Evolutionary conservation across 2,113 vertebrate genomes (phyloP), one percentile per base, ranked within the genome.

Genomic region (Pterocles burchelli): DNA sequence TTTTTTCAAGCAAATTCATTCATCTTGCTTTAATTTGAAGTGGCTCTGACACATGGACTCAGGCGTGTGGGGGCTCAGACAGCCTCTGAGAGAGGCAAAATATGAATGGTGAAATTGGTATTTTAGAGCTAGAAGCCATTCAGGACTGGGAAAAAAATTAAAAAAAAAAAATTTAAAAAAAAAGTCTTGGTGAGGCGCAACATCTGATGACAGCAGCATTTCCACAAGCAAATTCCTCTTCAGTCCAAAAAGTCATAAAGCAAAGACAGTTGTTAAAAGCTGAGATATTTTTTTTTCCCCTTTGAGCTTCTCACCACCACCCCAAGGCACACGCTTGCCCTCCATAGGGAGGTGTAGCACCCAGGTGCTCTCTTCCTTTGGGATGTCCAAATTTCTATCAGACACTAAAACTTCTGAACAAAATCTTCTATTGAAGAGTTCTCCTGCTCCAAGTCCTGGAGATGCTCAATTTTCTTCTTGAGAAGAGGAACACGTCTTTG

Each of bases 221-320:
- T 65, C n/a, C 34, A 51, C 12, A 11, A 16, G 17, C 2, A 28
- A 86, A 61, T 29, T 84, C 29, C 17, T 33, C 4, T 41, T 59
- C 34, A 49, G 20, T 20, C 20, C 63, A 14, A 43, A 51, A 29
- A 33, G 6, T 25, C 17, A 3, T 17, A 33, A 58, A 13, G 13
- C 36, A 65, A 58, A 59, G 1, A 0, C 3, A 22, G 1, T 6
- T 49, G 4, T 18, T 61, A 17, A 62, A 68, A 71, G 3, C 8
- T 7, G 36, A 24, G 55, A 11, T 21, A 12, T 59, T 61, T 3
- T 6, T 34, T 46, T 34, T 51, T 22, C 2, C 18, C 11, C 13
- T 68, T 57, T 46, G 22, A 68, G 20, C 13, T 5, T 45, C 28
- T 38, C 26, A n/a, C 2, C 43, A 7, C 7, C 58, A 68, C 51